Evolutionary conservation across 2,888 invertebrate genomes (phyloP), one percentile per base, ranked within the genome.

Genomic region (Harpagoxenus sublaevis): DNA sequence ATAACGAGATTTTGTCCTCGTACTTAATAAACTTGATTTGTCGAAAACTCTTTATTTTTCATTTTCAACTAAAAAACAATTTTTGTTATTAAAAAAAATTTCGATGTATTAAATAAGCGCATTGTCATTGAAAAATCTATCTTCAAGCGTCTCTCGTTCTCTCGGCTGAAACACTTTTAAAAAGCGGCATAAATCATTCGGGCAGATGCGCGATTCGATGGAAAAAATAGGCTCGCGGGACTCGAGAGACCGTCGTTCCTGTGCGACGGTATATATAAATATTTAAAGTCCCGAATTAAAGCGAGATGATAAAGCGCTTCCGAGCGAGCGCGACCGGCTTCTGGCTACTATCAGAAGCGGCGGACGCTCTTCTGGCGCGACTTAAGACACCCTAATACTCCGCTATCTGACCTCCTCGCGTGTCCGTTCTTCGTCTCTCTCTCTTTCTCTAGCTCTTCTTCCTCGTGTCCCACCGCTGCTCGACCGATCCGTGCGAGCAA

Each of bases 251-350:
- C 86, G 89, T 94, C 94, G 93, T 93, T 92, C 92, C 89, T 87
- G 84, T 87, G 84, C 88, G 88, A 87, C 89, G 93, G 92, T 94
- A 94, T 94, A 94, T 94, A 94, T 94, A 94, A 94, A 94, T 94
- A 94, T 94, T 94, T 93, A 89, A 92, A 94, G 92, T 93, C 92
- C 92, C 92, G 92, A 94, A 94, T 94, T 93, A 94, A 94, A 92
- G 92, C 91, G 90, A 92, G 92, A 93, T 93, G 94, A 94, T 94
- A 94, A 94, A 94, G 93, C 92, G 92, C 78, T 92, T 93, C 93
- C 92, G 90, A 93, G 92, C 92, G 89, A 91, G 18, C n/a, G 91
- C 88, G 84, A 68, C 53, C 60, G 88, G 90, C 91, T 92, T 94
- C 93, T 94, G 94, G 93, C 92, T 93, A 92, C 90, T 93, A 93